These are phyloP conservation scores for Neofelis nebulosa DNA, from an alignment of 2,113 vertebrate species.

Conservation along the genomic window DNA sequence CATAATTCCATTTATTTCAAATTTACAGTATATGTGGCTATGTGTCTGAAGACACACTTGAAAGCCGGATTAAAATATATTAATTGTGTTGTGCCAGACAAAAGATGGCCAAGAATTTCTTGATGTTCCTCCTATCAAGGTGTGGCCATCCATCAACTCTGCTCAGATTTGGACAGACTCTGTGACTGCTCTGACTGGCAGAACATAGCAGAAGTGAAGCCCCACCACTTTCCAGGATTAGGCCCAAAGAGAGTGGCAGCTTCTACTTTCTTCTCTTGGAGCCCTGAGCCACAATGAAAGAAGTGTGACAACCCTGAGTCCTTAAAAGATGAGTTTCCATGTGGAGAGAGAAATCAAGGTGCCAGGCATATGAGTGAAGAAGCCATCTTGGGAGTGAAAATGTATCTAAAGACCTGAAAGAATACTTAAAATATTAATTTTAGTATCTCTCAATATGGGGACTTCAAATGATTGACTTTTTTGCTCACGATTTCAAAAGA, in stretches of 20 bases:
- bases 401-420: not conserved
- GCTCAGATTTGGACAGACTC: not conserved
- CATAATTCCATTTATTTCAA: not conserved
- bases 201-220: not conserved
- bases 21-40: not conserved
- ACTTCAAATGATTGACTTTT: conserved; percentile 2
- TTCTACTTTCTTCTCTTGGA: not conserved
- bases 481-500: not conserved
- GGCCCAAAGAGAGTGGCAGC: not conserved
- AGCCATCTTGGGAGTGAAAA: not conserved
- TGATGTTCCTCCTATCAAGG: not conserved
- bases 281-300: not conserved
- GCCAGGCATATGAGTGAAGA: not conserved
- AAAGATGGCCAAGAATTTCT: not conserved
- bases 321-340: not conserved
- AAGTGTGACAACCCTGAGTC: not conserved
- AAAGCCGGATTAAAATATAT: not conserved
- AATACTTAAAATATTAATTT: not conserved
- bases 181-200: not conserved
- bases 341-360: not conserved
- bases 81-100: not conserved
- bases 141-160: not conserved
- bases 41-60: not conserved
- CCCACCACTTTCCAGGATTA: not conserved
- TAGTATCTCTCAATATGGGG: not conserved